Base-by-base conservation (phyloP, 2,113 vertebrate genomes). In the Pongo pygmaeus region DNA sequence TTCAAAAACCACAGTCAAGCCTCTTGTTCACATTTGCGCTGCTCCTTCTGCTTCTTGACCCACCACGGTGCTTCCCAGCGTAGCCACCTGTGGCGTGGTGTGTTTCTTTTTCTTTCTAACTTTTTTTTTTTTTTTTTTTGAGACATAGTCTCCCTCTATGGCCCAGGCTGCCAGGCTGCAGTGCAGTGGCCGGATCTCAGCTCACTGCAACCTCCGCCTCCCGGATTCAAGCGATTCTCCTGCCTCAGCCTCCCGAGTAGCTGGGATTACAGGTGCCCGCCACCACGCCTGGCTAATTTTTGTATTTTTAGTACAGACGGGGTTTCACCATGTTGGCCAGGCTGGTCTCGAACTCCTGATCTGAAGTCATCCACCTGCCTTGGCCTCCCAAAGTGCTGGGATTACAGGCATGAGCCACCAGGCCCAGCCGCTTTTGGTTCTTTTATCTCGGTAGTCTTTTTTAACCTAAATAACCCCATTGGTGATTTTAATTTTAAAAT, bases 41-140 rank as follows among this genome's bases (percentile, higher is more conserved):
- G 6, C 18, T 32, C 23, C 38, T 25, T 77, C 57, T 38, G 43
- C 43, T 25, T 80, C 81, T 30, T 27, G 12, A 48, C 11, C 1
- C 25, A 46, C 40, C 7, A 3, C 8, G 46, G 48, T 22, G 16
- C 48, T 50, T 57, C 67, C 59, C 23, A 2, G 10, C 2, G 16
- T n/a, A 32, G 30, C 64, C 38, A 2, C 12, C 12, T 6, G 30
- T 7, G 67, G 72, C 6, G n/a, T 8, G 2, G 30, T 0, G 2
- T n/a, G 4, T 55, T 38, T 67, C 13, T 6, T 35, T 67, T 35
- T 67, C 14, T 32, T 35, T 32, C 13, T 38, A 38, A 38, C 38
- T 38, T 61, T 27, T 5, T 32, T 6, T 14, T 30, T 30, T 64
- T 2, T 5, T 32, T 67, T 25, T 61, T 61, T 61, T 25, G 57